These are phyloP conservation scores for Chymomyza procnemis DNA, from an alignment of 2,888 invertebrate genomes.

Conservation along the genomic window DNA sequence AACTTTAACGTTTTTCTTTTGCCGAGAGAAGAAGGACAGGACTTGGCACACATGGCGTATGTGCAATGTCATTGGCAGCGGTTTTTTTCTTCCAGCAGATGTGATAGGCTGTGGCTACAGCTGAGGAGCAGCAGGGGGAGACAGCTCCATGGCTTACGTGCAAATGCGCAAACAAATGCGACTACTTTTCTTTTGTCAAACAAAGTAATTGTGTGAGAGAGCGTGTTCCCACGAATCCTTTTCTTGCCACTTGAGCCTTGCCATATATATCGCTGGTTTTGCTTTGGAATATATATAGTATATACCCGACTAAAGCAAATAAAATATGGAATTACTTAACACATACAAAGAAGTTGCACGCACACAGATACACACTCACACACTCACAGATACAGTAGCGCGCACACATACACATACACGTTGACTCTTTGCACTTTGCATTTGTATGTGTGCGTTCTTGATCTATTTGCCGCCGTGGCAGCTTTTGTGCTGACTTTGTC, in stretches of 20 bases:
- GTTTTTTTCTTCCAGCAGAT: not conserved
- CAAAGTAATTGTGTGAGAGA: constrained; percentile 22
- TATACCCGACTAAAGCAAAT: constrained; percentile 39
- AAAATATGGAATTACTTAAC: constrained; percentile 73
- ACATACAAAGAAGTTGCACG: constrained; percentile 30
- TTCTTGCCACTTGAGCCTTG: constrained; percentile 33
- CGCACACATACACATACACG: not conserved
- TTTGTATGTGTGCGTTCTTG: constrained; percentile 12
- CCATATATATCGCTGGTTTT: constrained; percentile 1
- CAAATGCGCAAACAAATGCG: constrained; percentile 58
- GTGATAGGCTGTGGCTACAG: not conserved
- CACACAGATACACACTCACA: constrained; percentile 23
- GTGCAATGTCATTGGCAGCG: constrained; percentile 7
- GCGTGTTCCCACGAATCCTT: constrained; percentile 37
- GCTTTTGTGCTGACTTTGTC: constrained; percentile 59
- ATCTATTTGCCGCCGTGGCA: constrained; percentile 51
- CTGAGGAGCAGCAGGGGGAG: not conserved
- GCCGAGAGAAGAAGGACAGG: constrained; percentile 7
- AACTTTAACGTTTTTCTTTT: not conserved
- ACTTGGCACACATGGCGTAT: constrained; percentile 14
- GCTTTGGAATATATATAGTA: constrained; percentile 6
- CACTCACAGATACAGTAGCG: constrained; percentile 22
- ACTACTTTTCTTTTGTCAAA: constrained; percentile 31
- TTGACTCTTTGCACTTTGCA: not conserved
- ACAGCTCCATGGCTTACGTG: constrained; percentile 34